Percentiles rank a stretch among this genome's conserved stretches.
Evolutionary conservation across 2,888 invertebrate genomes (phyloP).

Genomic region (Acholoe squamosa): DNA sequence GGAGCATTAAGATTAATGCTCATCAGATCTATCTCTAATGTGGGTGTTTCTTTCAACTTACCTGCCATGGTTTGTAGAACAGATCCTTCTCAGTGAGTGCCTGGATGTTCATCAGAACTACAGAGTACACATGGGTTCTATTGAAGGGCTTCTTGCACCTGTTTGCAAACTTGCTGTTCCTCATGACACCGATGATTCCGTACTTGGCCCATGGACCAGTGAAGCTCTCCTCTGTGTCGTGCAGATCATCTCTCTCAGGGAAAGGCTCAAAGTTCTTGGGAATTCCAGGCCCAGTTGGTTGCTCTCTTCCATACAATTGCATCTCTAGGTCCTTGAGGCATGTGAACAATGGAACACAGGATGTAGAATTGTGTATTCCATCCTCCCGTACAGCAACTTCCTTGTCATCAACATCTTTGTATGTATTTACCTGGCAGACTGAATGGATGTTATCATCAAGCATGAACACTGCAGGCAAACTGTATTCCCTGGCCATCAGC

Average conservation of each 20-base stretch:
- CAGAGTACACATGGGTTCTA: slow-evolving; percentile 10
- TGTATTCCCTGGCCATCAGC: slow-evolving; percentile 59
- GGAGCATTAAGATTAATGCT: no score
- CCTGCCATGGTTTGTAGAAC: background rate
- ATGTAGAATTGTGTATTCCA: background rate
- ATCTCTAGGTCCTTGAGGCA: slow-evolving; percentile 30
- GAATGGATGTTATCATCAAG: slow-evolving; percentile 64
- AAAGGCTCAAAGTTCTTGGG: background rate
- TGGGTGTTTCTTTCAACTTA: background rate
- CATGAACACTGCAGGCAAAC: slow-evolving; percentile 59
- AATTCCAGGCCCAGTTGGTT: no score
- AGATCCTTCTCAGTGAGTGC: background rate
- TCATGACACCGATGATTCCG: background rate
- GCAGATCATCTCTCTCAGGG: background rate
- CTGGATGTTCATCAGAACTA: background rate
- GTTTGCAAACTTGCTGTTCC: background rate
- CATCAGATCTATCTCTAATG: no score
- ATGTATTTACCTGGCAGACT: slow-evolving; percentile 8
- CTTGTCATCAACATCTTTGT: background rate
- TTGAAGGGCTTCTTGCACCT: background rate
- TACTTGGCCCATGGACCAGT: slow-evolving; percentile 41
- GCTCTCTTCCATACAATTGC: background rate
- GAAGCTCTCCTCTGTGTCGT: background rate
- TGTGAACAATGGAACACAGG: background rate
- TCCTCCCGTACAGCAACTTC: background rate